These are phyloP conservation scores for Ochotona princeps DNA, from an alignment of 2,113 vertebrate species.

Conservation along the genomic window DNA sequence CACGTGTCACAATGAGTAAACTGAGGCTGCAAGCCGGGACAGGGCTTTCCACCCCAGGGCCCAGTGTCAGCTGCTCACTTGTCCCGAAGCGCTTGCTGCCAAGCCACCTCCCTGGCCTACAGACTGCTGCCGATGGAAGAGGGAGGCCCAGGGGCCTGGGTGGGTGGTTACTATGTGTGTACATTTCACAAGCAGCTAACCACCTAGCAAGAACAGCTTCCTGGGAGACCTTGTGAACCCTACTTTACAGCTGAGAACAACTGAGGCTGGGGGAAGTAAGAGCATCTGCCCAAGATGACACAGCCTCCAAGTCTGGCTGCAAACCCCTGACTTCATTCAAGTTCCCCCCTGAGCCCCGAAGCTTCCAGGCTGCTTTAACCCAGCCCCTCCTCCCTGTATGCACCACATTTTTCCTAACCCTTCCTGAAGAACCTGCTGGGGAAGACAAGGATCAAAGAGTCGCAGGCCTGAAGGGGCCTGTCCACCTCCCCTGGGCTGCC, in stretches of 20 bases:
- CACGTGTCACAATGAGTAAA: neutral
- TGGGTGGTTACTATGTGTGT: rapidly evolving
- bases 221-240: neutral
- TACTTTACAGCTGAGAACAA: constrained; percentile 6
- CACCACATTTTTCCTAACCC: neutral
- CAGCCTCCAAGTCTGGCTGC: neutral
- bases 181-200: rapidly evolving
- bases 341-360: neutral
- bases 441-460: neutral
- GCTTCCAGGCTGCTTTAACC: neutral
- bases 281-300: neutral
- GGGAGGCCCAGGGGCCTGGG: neutral
- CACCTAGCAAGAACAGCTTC: neutral
- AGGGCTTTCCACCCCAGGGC: rapidly evolving
- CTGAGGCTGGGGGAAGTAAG: neutral
- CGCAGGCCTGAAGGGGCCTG: constrained; percentile 51
- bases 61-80: neutral
- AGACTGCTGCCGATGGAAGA: neutral
- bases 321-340: neutral
- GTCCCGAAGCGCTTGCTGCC: neutral
- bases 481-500: neutral
- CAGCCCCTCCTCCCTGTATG: too few relatives aligned
- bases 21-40: neutral
- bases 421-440: neutral
- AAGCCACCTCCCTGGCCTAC: neutral